Percentiles rank a stretch among this genome's conserved stretches.
phyloP scores from a whole-genome alignment of 2,888 invertebrate genomes.

The Megalurothrips usitatus region DNA sequence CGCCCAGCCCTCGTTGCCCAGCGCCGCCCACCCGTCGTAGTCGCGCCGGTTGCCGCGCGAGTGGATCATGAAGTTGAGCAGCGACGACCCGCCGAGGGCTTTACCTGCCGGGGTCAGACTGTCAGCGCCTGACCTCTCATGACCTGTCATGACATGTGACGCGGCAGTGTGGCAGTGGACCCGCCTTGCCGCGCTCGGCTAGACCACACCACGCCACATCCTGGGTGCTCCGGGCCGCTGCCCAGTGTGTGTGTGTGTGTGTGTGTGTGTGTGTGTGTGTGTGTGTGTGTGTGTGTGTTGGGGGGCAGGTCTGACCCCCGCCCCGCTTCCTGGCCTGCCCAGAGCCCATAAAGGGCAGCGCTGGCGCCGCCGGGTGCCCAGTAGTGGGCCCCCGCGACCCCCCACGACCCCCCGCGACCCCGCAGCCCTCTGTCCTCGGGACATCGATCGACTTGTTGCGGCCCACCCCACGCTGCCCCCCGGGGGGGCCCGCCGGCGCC shows the following conservation, averaged over 20 bases:
- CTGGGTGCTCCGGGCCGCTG: no score
- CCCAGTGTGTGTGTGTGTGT: no score
- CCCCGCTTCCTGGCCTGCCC: not conserved
- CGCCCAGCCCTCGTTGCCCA: constrained; percentile 70
- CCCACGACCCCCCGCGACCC: not conserved
- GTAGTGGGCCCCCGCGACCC: not conserved
- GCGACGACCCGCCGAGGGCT: constrained; percentile 75
- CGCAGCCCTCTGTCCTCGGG: not conserved
- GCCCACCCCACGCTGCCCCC: not conserved
- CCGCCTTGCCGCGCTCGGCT: no score
- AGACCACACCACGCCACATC: no score
- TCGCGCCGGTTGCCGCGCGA: constrained; percentile 66
- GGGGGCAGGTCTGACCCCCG: no score
- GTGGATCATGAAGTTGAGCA: constrained; percentile 77
- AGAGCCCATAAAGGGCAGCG: not conserved
- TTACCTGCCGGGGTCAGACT: no score
- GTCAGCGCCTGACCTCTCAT: no score
- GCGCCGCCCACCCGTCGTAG: constrained; percentile 68
- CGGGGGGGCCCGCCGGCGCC: not conserved
- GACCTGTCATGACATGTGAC: no score
- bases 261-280: no score
- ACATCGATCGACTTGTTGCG: constrained; percentile 31
- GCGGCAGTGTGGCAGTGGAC: no score
- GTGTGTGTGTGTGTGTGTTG: no score
- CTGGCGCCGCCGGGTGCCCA: not conserved